A percentile compares a stretch with the other conserved stretches of the same genome.
These are phyloP conservation scores for Halictus rubicundus DNA, from an alignment of 1,140 invertebrate genomes.

Conservation along the genomic window DNA sequence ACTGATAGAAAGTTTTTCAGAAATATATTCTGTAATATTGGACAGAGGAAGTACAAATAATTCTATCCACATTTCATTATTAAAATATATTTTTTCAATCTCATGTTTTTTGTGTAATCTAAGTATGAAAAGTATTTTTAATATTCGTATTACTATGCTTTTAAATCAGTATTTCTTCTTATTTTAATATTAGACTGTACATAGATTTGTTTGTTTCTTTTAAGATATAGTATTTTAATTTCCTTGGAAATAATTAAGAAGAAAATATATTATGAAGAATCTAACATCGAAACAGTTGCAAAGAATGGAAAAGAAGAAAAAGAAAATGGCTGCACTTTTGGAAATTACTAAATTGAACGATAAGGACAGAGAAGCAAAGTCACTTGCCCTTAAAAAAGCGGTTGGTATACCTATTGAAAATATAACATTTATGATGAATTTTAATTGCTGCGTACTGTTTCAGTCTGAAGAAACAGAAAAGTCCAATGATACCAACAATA, in stretches of 20 bases:
- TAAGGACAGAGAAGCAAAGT: slow-evolving; percentile 76
- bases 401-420: slow-evolving; percentile 33
- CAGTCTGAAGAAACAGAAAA: slow-evolving; percentile 15
- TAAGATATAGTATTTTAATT: slow-evolving; percentile 11
- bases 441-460: slow-evolving; percentile 10
- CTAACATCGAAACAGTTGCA: slow-evolving; percentile 77
- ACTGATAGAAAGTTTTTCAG: too few relatives aligned
- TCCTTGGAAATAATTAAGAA: background rate
- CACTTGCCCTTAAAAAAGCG: slow-evolving; percentile 51
- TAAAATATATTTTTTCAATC: too few relatives aligned
- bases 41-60: too few relatives aligned
- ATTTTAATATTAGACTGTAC: too few relatives aligned
- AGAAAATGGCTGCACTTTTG: slow-evolving; percentile 83
- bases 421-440: background rate
- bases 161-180: background rate
- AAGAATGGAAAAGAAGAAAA: slow-evolving; percentile 83
- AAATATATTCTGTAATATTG: too few relatives aligned
- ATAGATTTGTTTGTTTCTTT: background rate
- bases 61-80: too few relatives aligned
- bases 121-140: background rate
- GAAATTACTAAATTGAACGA: slow-evolving; percentile 84
- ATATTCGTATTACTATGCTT: background rate
- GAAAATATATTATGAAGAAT: slow-evolving; percentile 64
- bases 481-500: background rate
- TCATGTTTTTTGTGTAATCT: too few relatives aligned